These are phyloP conservation scores for Myiagra hebetior DNA, from an alignment of 2,113 vertebrate genomes.

Conservation along the genomic window DNA sequence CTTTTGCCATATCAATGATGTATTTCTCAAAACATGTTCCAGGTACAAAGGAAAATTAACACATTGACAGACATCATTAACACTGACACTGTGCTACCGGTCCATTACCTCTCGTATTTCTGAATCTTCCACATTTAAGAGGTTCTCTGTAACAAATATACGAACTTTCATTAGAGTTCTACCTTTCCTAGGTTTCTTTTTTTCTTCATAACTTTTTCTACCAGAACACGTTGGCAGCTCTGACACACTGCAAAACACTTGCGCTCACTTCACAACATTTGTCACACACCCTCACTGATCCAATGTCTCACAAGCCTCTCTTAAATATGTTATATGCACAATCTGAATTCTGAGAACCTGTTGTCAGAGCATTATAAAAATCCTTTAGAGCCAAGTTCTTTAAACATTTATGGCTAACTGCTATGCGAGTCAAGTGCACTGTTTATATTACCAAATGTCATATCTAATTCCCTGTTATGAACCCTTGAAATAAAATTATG, in stretches of 20 bases:
- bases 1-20: neutral
- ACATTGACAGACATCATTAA: neutral
- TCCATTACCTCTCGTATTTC: neutral
- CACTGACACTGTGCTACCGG: neutral
- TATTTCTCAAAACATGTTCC: neutral
- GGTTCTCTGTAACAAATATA: neutral
- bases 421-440: conserved; percentile 10
- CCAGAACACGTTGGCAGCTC: neutral
- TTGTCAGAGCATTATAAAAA: conserved; percentile 28
- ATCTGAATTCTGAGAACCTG: neutral
- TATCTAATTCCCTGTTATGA: conserved; percentile 61
- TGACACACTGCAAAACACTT: neutral
- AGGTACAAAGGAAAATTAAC: neutral
- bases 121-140: neutral
- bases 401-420: conserved; percentile 54
- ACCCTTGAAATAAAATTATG: conserved; percentile 60
- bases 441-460: conserved; percentile 69
- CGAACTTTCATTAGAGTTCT: neutral
- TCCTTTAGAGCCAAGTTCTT: conserved; percentile 38
- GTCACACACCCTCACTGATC: neutral
- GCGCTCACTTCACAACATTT: neutral
- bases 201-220: neutral
- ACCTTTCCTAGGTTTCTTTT: neutral
- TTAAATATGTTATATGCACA: neutral
- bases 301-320: neutral